These are phyloP conservation scores for Branchinecta lynchi DNA, from an alignment of 1,140 invertebrate genomes.

Conservation along the genomic window DNA sequence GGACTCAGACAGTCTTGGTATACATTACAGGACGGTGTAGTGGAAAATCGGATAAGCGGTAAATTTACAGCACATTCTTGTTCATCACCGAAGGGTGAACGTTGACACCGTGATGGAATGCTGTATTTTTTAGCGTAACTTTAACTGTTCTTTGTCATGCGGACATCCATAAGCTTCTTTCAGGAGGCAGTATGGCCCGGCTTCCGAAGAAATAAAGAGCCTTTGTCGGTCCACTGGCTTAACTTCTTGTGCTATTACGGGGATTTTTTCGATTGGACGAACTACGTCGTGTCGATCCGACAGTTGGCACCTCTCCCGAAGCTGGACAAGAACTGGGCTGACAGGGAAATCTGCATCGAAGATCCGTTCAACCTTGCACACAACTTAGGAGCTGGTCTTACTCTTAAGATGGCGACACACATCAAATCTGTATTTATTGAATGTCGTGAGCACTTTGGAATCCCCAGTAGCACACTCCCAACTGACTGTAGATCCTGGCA, in stretches of 20 bases:
- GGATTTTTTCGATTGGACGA: slow-evolving; percentile 39
- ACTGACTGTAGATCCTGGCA: background rate
- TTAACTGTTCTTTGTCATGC: no score
- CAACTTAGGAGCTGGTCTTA: slow-evolving; percentile 42
- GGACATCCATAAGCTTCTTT: background rate
- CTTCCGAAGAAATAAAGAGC: slow-evolving; percentile 35
- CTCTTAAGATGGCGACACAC: slow-evolving; percentile 21
- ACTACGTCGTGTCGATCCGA: slow-evolving; percentile 40
- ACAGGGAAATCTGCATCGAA: slow-evolving; percentile 41
- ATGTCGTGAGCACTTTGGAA: background rate
- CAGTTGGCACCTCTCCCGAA: slow-evolving; percentile 34
- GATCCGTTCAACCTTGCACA: slow-evolving; percentile 45
- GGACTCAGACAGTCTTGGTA: no score
- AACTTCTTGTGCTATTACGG: slow-evolving; percentile 41
- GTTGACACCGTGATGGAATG: no score
- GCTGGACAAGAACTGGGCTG: slow-evolving; percentile 43
- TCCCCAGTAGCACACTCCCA: background rate
- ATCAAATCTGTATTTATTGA: background rate
- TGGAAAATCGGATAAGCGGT: no score
- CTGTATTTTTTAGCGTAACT: no score
- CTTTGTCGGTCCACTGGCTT: slow-evolving; percentile 39
- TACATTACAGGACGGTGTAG: no score
- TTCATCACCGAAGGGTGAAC: no score
- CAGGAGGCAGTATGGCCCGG: slow-evolving; percentile 35
- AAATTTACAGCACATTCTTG: no score